Base-by-base conservation (phyloP, 92 coral and sea anemone species). In the Heteractis magnifica region DNA sequence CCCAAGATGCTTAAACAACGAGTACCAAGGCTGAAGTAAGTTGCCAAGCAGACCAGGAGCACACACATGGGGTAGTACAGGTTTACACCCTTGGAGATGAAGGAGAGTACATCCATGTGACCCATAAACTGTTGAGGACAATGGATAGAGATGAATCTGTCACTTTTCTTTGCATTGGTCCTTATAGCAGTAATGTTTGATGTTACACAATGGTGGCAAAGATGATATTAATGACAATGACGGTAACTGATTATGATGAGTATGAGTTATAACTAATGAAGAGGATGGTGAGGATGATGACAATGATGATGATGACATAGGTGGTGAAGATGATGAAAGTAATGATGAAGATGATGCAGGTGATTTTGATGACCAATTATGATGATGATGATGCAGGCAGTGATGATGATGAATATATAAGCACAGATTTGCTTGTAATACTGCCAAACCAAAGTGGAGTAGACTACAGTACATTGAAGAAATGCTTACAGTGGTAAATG, bases 11-110 rank as follows among this genome's bases (percentile, higher is more conserved):
- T 97, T 4, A 97, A 82, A 86, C 99, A 97, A 10, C 99, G 90
- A 4, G 99, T 94, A 4, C 99, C 99, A 18, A 97, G 94, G 87
- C 99, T 97, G 88, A 97, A 97, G 87, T 92, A 97, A 2, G 99
- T 97, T 0, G 99, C 94, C 79, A 97, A 81, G 65, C 99, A 97
- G 50, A 97, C 99, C 14, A 97, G 92, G 41, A 97, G 90, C 20
- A 97, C 95, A 75, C 95, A 94, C 99, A 97, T 97, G n/a, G 99
- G 99, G 72, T 97, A 97, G 83, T 97, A 97, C 79, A 97, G 76
- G 83, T 97, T 97, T 73, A 97, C 94, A 34, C 99, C 99, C 72
- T 94, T 97, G 52, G 99, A 94, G 79, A 97, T 91, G 78, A 97
- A 97, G 6, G 97, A 89, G 52, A 97, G 82, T 6, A 97, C 99